Conservation (phyloP, 2,797 vertebrate species). For the Aldrovandia affinis region DNA sequence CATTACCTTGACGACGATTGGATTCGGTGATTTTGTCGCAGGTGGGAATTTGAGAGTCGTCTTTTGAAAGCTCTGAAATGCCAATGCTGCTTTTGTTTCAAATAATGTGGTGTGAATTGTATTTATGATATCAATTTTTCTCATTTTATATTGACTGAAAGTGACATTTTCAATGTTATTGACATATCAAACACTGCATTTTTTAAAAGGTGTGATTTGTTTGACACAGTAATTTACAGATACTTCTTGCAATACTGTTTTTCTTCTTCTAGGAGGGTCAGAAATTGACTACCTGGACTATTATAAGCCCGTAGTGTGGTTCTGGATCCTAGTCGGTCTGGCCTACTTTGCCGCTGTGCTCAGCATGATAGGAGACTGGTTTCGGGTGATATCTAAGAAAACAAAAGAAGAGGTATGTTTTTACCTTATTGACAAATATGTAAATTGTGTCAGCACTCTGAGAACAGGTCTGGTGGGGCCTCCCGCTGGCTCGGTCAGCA, state of each 20-base stretch:
- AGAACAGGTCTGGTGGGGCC: not conserved
- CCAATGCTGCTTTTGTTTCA: slow-evolving; percentile 1
- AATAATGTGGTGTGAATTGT: not conserved
- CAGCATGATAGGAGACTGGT: slow-evolving; percentile 99
- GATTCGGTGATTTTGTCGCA: slow-evolving; percentile 97
- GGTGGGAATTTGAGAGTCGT: slow-evolving; percentile 64
- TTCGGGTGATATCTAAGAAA: slow-evolving; percentile 96
- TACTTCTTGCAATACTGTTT: not conserved
- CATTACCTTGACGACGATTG: slow-evolving; percentile 96
- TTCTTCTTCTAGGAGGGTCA: slow-evolving; percentile 75
- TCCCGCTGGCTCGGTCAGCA: too few relatives aligned
- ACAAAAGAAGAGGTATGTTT: slow-evolving; percentile 94
- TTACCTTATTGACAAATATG: slow-evolving; percentile 18
- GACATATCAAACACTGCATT: too few relatives aligned
- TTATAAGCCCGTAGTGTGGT: slow-evolving; percentile 97
- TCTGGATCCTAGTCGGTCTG: slow-evolving; percentile 97
- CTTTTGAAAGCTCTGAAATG: slow-evolving; percentile 23
- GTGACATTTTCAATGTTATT: too few relatives aligned
- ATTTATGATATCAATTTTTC: not conserved
- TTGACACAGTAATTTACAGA: not conserved
- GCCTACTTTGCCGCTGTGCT: slow-evolving; percentile 98
- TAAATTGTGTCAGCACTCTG: not conserved
- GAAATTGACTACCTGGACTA: slow-evolving; percentile 90
- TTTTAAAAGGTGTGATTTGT: not conserved
- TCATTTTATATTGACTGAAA: not conserved